Percentiles rank a stretch among this genome's conserved stretches.
phyloP scores from a whole-genome alignment of 2,888 invertebrate genomes.

The Belgica antarctica region DNA sequence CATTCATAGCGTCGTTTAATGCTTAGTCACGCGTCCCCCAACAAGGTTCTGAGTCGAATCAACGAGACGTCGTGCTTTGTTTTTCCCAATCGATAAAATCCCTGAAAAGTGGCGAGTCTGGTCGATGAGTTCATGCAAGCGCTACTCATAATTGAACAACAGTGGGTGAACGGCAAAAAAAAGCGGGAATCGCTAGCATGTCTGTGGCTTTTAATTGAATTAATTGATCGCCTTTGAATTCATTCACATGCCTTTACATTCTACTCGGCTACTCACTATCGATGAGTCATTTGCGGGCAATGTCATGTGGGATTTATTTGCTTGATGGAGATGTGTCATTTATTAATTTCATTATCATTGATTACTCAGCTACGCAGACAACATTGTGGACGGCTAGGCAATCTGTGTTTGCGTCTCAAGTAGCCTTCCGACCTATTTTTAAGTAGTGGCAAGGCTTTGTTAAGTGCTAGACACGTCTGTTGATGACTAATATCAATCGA shows the following conservation, averaged over 20 bases:
- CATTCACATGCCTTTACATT: conserved; percentile 14
- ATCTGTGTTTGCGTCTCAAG: no score
- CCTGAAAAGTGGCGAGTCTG: neutral
- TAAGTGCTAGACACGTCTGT: no score
- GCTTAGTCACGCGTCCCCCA: no score
- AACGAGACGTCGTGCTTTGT: no score
- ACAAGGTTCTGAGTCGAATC: no score
- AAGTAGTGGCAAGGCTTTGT: no score
- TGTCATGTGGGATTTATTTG: neutral
- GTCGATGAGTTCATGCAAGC: neutral
- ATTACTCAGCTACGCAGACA: neutral
- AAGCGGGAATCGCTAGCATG: conserved; percentile 2
- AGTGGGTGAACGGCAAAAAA: conserved; percentile 18
- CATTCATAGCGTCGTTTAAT: no score
- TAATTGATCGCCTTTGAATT: conserved; percentile 33
- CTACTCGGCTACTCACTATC: neutral
- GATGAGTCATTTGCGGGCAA: neutral
- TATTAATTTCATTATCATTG: neutral
- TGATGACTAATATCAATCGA: no score
- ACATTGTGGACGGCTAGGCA: no score
- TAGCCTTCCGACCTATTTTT: no score
- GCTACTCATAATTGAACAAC: conserved; percentile 5
- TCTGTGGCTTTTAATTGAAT: conserved; percentile 33
- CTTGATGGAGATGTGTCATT: conserved; percentile 32
- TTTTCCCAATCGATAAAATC: neutral